These are phyloP conservation scores for Eucidaris tribuloides DNA, from an alignment of 35 echinoderm and acorn worm genomes.

Conservation along the genomic window DNA sequence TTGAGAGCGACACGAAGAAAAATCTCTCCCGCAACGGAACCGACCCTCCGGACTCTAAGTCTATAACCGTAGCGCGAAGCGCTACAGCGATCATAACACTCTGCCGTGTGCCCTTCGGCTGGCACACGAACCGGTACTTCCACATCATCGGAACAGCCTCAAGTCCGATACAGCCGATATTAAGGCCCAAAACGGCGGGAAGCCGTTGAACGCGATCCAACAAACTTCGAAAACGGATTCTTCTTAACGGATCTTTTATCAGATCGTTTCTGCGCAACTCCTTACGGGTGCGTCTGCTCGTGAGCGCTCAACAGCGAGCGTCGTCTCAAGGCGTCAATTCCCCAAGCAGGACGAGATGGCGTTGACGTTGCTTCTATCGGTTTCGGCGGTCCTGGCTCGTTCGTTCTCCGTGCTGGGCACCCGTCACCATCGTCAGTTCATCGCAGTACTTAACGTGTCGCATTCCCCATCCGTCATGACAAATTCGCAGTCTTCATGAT, in stretches of 20 bases:
- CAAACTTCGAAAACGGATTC: no score
- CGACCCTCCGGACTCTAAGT: background rate
- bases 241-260: no score
- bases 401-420: conserved; percentile 90
- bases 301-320: background rate
- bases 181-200: conserved; percentile 19
- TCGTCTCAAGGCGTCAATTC: background rate
- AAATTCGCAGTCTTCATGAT: conserved; percentile 92
- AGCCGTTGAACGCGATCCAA: no score
- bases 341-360: conserved; percentile 66
- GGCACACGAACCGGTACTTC: background rate
- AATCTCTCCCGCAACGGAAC: background rate
- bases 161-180: background rate
- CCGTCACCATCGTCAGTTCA: conserved; percentile 80
- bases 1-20: background rate
- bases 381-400: conserved; percentile 72
- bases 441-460: conserved; percentile 35
- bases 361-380: conserved; percentile 66
- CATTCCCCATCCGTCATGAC: conserved; percentile 42
- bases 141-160: no score
- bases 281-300: background rate
- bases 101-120: background rate
- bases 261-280: background rate
- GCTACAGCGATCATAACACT: background rate
- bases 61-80: background rate